Evolutionary conservation across 1,140 invertebrate genomes (phyloP).

Genomic region (Hyles euphorbiae): DNA sequence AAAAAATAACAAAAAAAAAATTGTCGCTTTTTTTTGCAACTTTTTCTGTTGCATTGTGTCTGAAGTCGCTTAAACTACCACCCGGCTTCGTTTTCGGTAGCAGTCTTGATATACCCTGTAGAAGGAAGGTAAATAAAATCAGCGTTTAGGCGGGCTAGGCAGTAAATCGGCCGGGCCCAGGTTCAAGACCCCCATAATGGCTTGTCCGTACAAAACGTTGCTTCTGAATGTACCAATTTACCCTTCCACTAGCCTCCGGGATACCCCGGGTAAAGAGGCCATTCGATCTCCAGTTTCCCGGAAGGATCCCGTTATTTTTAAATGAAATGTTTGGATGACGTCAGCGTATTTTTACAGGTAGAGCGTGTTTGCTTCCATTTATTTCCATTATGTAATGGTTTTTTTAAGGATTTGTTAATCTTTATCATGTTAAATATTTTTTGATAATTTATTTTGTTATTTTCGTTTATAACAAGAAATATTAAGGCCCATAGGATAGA

Average conservation of each 20-base stretch:
- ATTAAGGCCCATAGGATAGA: too few relatives aligned
- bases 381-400: slow-evolving; percentile 1
- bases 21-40: too few relatives aligned
- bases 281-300: slow-evolving; percentile 38
- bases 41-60: too few relatives aligned
- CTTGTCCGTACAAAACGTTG: slow-evolving; percentile 38
- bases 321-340: slow-evolving; percentile 30
- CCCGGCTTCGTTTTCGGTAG: too few relatives aligned
- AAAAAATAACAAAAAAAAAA: too few relatives aligned
- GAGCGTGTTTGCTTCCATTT: background rate
- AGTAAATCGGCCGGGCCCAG: slow-evolving; percentile 32
- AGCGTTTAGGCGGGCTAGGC: slow-evolving; percentile 18
- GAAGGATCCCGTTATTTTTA: slow-evolving; percentile 39
- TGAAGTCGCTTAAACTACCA: too few relatives aligned
- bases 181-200: slow-evolving; percentile 40
- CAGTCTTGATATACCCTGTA: too few relatives aligned
- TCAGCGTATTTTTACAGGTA: slow-evolving; percentile 15
- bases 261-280: slow-evolving; percentile 34
- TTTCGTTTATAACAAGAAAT: too few relatives aligned
- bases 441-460: too few relatives aligned
- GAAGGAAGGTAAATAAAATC: slow-evolving; percentile 14
- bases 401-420: too few relatives aligned
- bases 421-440: too few relatives aligned
- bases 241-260: slow-evolving; percentile 28
- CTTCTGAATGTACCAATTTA: slow-evolving; percentile 42